Conservation (phyloP, 2,888 invertebrate genomes). For the Galeruca laticollis region DNA sequence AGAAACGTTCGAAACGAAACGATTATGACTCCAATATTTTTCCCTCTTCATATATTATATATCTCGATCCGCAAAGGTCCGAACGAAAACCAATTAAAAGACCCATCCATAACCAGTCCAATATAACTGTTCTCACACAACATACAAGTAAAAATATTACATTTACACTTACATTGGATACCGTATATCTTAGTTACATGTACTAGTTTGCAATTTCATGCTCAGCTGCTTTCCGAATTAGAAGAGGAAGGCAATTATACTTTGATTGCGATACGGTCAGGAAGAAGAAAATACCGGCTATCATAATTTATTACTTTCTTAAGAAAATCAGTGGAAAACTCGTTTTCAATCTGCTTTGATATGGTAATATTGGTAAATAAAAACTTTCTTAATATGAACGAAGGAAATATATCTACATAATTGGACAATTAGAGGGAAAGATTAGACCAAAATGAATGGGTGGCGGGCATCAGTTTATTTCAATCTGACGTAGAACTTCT, state of each 20-base stretch:
- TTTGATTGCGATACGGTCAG: constrained; percentile 51
- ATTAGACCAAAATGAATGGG: too few relatives aligned
- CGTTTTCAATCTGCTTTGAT: too few relatives aligned
- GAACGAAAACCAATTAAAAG: constrained; percentile 59
- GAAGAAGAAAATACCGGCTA: constrained; percentile 41
- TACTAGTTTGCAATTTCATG: constrained; percentile 60
- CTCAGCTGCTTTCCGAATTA: constrained; percentile 55
- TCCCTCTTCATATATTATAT: constrained; percentile 14
- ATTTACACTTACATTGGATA: constrained; percentile 61
- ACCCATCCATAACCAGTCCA: constrained; percentile 60
- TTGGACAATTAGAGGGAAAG: too few relatives aligned
- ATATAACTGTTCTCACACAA: constrained; percentile 61
- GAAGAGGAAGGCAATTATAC: constrained; percentile 55
- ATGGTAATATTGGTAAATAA: too few relatives aligned
- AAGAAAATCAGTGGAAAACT: too few relatives aligned
- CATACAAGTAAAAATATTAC: constrained; percentile 62
- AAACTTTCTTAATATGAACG: too few relatives aligned
- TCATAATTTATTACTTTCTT: constrained; percentile 36
- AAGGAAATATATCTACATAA: too few relatives aligned
- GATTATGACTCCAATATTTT: constrained; percentile 21
- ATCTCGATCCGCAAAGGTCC: constrained; percentile 25
- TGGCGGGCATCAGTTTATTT: too few relatives aligned
- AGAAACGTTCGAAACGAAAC: neutral
- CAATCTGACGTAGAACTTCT: too few relatives aligned
- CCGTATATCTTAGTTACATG: constrained; percentile 60